Conservation (phyloP, 2,797 vertebrate species). For the Chaetodon trifasciatus region DNA sequence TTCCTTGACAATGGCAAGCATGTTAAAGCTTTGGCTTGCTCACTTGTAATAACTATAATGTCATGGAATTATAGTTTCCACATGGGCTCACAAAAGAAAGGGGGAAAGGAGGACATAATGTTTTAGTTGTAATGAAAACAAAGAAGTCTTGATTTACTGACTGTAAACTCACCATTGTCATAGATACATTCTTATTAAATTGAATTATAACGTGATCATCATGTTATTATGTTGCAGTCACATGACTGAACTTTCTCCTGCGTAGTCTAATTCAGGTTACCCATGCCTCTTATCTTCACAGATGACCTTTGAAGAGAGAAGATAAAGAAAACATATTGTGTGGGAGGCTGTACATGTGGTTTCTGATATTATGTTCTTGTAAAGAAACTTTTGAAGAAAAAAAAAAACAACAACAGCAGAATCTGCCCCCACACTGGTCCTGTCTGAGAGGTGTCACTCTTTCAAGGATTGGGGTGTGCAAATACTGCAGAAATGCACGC, state of each 20-base stretch:
- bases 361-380: conserved; percentile 91
- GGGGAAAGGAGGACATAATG: not conserved
- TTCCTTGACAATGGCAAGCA: not conserved
- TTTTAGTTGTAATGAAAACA: not conserved
- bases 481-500: conserved; percentile 68
- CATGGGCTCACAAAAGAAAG: not conserved
- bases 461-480: conserved; percentile 80
- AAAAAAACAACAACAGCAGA: conserved; percentile 58
- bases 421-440: conserved; percentile 78
- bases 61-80: not conserved
- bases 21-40: not conserved
- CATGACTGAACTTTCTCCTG: conserved; percentile 53
- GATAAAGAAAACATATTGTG: conserved; percentile 86
- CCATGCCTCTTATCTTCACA: conserved; percentile 82
- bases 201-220: not conserved
- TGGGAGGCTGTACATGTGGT: conserved; percentile 94
- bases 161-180: not conserved
- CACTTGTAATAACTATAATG: not conserved
- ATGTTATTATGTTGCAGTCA: conserved; percentile 21
- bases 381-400: conserved; percentile 85
- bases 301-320: conserved; percentile 95
- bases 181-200: not conserved
- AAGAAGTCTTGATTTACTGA: not conserved
- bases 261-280: conserved; percentile 78
- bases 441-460: conserved; percentile 77